Conservation (phyloP, 2,113 vertebrate genomes). For the Desmodus rotundus region DNA sequence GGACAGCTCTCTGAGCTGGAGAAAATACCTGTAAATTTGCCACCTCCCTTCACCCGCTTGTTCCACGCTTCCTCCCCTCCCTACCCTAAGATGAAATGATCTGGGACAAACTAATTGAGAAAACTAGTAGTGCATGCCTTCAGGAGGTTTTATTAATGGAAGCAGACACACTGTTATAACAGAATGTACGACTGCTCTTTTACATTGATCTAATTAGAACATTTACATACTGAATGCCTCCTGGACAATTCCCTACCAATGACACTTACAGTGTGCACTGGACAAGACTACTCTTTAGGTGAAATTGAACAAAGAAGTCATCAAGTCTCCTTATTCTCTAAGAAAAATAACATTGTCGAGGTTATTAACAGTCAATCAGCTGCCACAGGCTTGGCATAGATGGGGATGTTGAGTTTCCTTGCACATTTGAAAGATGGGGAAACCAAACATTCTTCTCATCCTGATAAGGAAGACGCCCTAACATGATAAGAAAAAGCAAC, state of each 20-base stretch:
- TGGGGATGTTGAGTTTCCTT: constrained; percentile 7
- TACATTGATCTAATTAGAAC: constrained; percentile 79
- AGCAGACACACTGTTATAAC: constrained; percentile 76
- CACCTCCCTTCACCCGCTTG: constrained; percentile 45
- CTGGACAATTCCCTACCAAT: constrained; percentile 76
- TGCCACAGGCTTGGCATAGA: neutral
- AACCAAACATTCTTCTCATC: neutral
- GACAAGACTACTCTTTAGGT: constrained; percentile 66
- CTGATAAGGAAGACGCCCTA: neutral
- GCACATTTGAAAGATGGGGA: neutral
- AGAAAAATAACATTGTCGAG: constrained; percentile 70
- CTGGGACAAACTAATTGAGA: constrained; percentile 79
- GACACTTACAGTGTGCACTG: constrained; percentile 64
- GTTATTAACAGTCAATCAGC: constrained; percentile 63
- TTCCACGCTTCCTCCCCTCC: constrained; percentile 49
- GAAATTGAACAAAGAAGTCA: constrained; percentile 74
- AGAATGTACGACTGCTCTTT: constrained; percentile 76
- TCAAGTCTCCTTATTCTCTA: constrained; percentile 55
- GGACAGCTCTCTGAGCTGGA: constrained; percentile 18
- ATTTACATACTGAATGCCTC: constrained; percentile 78
- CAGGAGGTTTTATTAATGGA: constrained; percentile 77
- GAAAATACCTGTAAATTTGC: constrained; percentile 63
- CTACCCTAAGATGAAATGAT: constrained; percentile 72
- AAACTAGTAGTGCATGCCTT: constrained; percentile 78
- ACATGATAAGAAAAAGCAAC: neutral